Conservation (phyloP, 2,888 invertebrate genomes). For the Autographa gamma region DNA sequence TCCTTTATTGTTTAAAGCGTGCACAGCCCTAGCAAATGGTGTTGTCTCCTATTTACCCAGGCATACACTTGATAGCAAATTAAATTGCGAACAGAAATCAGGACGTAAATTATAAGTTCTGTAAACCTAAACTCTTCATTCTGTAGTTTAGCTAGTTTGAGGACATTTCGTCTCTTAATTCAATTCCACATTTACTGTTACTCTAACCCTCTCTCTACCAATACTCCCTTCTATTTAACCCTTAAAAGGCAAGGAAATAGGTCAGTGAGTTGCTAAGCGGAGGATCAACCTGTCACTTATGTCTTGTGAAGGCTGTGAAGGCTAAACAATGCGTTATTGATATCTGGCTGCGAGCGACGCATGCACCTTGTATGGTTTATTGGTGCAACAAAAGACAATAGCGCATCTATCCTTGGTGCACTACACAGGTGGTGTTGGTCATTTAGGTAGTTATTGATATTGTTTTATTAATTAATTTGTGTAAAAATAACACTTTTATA, state of each 20-base stretch:
- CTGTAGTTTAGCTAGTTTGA: too few relatives aligned
- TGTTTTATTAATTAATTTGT: neutral
- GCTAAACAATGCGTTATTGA: slow-evolving; percentile 40
- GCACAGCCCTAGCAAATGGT: too few relatives aligned
- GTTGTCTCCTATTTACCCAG: too few relatives aligned
- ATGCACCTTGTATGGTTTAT: slow-evolving; percentile 48
- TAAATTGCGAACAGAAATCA: too few relatives aligned
- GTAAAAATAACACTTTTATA: too few relatives aligned
- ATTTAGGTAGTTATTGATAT: neutral
- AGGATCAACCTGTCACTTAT: slow-evolving; percentile 33
- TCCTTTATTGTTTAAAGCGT: too few relatives aligned
- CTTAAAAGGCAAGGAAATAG: slow-evolving; percentile 33
- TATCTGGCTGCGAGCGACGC: slow-evolving; percentile 29
- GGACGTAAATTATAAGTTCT: too few relatives aligned
- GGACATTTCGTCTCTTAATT: too few relatives aligned
- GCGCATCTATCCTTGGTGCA: slow-evolving; percentile 7
- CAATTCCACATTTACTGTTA: neutral
- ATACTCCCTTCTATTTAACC: slow-evolving; percentile 10
- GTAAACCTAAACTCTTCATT: too few relatives aligned
- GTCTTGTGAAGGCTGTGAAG: slow-evolving; percentile 11
- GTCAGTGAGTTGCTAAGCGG: slow-evolving; percentile 29
- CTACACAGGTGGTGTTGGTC: neutral
- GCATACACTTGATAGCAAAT: too few relatives aligned
- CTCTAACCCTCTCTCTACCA: neutral
- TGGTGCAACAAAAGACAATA: neutral